phyloP scores from a whole-genome alignment of 2,797 vertebrate genomes.

The Rhincodon typus region DNA sequence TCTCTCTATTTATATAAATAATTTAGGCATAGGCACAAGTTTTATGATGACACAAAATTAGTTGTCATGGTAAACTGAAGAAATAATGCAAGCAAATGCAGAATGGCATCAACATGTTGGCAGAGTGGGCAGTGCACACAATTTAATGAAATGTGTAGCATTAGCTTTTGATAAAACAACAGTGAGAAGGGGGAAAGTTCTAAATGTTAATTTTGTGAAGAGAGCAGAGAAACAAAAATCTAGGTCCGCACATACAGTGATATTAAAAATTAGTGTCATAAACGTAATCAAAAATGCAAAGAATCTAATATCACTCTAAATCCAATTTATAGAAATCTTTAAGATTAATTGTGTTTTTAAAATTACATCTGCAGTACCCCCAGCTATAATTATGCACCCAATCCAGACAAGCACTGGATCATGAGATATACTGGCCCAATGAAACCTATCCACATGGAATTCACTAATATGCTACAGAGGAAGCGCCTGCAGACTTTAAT shows the following conservation, averaged over 20 bases:
- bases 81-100: background rate
- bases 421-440: constrained; percentile 93
- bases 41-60: background rate
- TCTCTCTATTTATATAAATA: constrained; percentile 18
- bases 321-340: background rate
- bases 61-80: background rate
- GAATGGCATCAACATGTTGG: background rate
- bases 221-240: background rate
- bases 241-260: too few relatives aligned
- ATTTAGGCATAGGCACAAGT: background rate
- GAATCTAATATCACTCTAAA: background rate
- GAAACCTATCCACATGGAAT: constrained; percentile 96
- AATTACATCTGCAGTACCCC: constrained; percentile 68
- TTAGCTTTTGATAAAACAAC: background rate
- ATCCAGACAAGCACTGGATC: constrained; percentile 96
- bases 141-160: background rate
- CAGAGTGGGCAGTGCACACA: background rate
- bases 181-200: background rate
- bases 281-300: background rate
- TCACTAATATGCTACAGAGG: constrained; percentile 91
- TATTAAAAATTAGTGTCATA: too few relatives aligned
- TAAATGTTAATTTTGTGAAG: background rate
- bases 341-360: background rate
- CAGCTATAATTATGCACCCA: constrained; percentile 93
- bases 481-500: constrained; percentile 87